Evolutionary conservation across 2,113 vertebrate genomes (phyloP).

Genomic region (Plecturocebus donacophilus): DNA sequence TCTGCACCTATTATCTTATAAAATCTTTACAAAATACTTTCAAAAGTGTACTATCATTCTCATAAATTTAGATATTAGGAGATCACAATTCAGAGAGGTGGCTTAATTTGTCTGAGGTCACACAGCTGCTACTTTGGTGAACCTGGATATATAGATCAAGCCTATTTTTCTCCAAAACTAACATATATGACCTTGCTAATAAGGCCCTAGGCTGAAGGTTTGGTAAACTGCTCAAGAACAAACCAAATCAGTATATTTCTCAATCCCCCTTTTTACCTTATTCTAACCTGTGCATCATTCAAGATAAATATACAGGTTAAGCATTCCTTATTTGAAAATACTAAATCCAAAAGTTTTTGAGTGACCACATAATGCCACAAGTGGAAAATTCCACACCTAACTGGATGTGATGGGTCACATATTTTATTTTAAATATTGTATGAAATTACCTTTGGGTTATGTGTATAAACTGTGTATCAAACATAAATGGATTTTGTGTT

Average conservation of each 20-base stretch:
- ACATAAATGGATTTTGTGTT: neutral
- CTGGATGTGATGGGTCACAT: neutral
- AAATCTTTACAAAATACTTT: neutral
- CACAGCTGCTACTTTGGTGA: neutral
- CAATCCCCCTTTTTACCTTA: neutral
- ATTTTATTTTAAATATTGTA: neutral
- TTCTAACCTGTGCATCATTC: neutral
- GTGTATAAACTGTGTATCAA: neutral
- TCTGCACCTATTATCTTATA: rapidly evolving
- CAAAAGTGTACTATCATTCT: neutral
- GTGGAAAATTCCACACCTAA: neutral
- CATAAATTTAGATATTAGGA: neutral
- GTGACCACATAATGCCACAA: neutral
- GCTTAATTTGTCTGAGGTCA: neutral
- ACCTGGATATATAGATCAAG: neutral
- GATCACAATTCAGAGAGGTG: neutral
- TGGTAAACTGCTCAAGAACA: neutral
- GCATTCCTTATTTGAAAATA: neutral
- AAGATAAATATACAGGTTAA: neutral
- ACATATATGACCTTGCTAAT: neutral
- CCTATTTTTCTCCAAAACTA: neutral
- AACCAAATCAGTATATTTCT: neutral
- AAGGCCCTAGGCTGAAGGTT: neutral
- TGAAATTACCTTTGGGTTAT: neutral
- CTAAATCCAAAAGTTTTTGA: neutral